Base-by-base conservation (phyloP, 2,797 vertebrate genomes). In the Danionella dracula region DNA sequence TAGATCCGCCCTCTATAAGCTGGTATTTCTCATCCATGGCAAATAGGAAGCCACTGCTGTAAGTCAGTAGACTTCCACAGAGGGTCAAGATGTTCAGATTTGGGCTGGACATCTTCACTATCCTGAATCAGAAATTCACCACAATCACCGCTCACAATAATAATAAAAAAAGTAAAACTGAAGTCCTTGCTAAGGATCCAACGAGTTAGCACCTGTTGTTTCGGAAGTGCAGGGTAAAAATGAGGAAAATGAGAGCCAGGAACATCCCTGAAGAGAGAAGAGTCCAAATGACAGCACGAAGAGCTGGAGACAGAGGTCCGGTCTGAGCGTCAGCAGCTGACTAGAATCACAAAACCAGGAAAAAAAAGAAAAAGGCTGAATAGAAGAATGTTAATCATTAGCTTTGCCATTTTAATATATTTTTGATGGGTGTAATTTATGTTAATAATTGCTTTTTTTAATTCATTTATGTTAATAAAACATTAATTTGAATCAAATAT, bases 51-150 rank as follows among this genome's bases (percentile, higher is more conserved):
- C 91, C 93, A 0, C 94, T 97, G 66, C 81, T 79, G 73, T 98
- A 98, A 40, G 92, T 90, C 77, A 98, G 86, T 69, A 91, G 78
- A 31, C 96, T 98, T 78, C 97, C 96, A 63, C 92, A 75, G 68
- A 98, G 86, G 45, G 92, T 97, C 79, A 98, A 85, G 8, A 96
- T 60, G 27, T 97, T 99, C 80, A 99, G 90, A 75, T 99, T 99
- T 73, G 97, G 96, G 75, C 97, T 99, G 80, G 95, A 98, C 97
- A 99, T 98, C 92, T 98, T 99, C 82, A 99, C 96, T 54, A 99
- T 97, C 88, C 96, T 98, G 73, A 19, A 15, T 57, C 15, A 46
- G 63, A 66, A 15, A 1, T 13, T 55, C 20, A n/a, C n/a, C n/a
- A 71, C n/a, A 37, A 19, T 61, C 11, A 72, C 41, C 45, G 62